Conservation (phyloP, 2,113 vertebrate species). For the Hydrochoerus hydrochaeris region DNA sequence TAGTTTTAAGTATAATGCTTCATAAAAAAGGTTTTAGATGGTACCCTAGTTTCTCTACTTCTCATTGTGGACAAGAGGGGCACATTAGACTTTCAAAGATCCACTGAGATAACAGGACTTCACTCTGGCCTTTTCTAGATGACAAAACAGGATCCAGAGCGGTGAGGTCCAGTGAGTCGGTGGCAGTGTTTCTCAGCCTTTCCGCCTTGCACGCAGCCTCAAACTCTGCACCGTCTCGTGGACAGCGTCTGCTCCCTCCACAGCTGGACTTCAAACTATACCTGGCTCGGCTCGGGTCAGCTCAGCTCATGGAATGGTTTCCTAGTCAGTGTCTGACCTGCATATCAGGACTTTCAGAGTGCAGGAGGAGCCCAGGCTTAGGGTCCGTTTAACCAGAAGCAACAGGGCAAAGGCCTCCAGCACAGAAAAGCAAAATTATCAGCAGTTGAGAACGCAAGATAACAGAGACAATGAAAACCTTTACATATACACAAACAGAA, state of each 20-base stretch:
- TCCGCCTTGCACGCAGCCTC: not conserved
- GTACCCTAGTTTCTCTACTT: not conserved
- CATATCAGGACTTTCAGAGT: not conserved
- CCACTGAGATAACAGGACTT: not conserved
- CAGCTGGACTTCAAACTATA: not conserved
- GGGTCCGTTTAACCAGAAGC: not conserved
- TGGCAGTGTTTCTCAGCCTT: not conserved
- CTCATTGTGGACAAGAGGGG: not conserved
- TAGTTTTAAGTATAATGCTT: not conserved
- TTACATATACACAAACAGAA: not conserved
- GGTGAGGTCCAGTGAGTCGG: not conserved
- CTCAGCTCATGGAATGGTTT: not conserved
- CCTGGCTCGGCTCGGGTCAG: not conserved
- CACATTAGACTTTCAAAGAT: not conserved
- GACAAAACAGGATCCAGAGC: not conserved
- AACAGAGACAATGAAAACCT: slow-evolving; percentile 1
- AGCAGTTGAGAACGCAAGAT: not conserved
- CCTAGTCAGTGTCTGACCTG: not conserved
- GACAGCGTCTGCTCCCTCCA: not conserved
- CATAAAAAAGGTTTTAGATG: not conserved
- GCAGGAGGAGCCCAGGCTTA: not conserved
- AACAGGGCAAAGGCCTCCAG: not conserved
- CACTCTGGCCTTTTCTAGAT: not conserved
- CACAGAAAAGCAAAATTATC: not conserved
- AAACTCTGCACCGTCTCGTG: not conserved